Conservation (phyloP, 2,888 invertebrate genomes). For the Operophtera brumata region DNA sequence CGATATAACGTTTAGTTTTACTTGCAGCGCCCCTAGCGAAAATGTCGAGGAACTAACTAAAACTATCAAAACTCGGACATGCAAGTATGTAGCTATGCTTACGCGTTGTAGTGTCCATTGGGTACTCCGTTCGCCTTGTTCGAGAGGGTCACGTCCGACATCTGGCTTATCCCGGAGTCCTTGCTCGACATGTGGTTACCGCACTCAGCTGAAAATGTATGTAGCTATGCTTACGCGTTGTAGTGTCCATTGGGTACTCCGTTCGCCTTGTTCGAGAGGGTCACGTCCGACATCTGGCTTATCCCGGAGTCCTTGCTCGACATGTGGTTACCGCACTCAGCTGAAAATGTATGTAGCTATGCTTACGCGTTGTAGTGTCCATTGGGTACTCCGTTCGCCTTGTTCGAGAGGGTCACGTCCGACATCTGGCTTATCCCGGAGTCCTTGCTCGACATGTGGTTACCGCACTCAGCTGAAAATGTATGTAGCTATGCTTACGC, state of each 20-base stretch:
- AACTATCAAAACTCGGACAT: too few species aligned
- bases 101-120: slow-evolving; percentile 80
- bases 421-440: slow-evolving; percentile 94
- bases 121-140: slow-evolving; percentile 77
- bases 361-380: slow-evolving; percentile 77
- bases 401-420: slow-evolving; percentile 68
- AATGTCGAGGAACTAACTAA: too few species aligned
- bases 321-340: slow-evolving; percentile 82
- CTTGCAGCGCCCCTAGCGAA: too few species aligned
- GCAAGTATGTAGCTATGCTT: slow-evolving; percentile 26
- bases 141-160: slow-evolving; percentile 81
- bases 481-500: slow-evolving; percentile 49
- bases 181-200: slow-evolving; percentile 87
- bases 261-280: slow-evolving; percentile 70
- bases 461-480: slow-evolving; percentile 75
- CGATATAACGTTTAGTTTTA: too few species aligned
- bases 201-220: slow-evolving; percentile 63
- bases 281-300: slow-evolving; percentile 88
- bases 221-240: slow-evolving; percentile 56
- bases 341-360: slow-evolving; percentile 31
- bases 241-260: slow-evolving; percentile 81
- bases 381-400: slow-evolving; percentile 80
- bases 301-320: slow-evolving; percentile 95
- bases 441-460: slow-evolving; percentile 89
- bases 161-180: slow-evolving; percentile 94